Evolutionary conservation across 2,113 vertebrate species (phyloP).

Genomic region (Miniopterus natalensis): DNA sequence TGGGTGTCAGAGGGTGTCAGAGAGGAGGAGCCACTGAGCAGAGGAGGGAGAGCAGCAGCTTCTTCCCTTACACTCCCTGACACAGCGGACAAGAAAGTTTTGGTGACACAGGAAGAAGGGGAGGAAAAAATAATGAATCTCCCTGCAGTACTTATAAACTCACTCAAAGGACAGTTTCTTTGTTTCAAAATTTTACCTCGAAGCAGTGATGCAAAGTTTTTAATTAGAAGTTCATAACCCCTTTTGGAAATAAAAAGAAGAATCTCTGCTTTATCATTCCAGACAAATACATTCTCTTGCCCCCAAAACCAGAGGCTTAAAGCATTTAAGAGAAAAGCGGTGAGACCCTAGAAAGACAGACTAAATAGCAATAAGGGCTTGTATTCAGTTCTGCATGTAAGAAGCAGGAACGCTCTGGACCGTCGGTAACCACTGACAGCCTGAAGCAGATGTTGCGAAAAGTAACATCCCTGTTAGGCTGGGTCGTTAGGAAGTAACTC

Average conservation of each 20-base stretch:
- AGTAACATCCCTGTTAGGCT: background rate
- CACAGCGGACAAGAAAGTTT: accelerated
- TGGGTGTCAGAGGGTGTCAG: background rate
- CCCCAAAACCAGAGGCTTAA: background rate
- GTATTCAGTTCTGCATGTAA: accelerated
- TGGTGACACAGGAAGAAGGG: background rate
- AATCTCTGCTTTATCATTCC: background rate
- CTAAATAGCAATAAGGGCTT: background rate
- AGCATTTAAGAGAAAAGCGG: background rate
- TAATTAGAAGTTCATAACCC: slow-evolving; percentile 22
- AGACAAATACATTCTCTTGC: background rate
- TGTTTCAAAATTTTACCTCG: slow-evolving; percentile 29
- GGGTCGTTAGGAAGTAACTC: background rate
- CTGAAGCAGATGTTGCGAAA: background rate
- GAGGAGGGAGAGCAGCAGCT: background rate
- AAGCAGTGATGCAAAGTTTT: background rate
- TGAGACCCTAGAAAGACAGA: background rate
- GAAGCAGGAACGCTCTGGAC: accelerated
- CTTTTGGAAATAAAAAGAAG: slow-evolving; percentile 44
- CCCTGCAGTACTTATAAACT: background rate
- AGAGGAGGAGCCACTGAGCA: background rate
- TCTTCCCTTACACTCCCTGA: background rate
- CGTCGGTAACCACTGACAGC: background rate
- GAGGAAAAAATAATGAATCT: background rate
- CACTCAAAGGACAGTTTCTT: background rate